Evolutionary conservation across 2,888 invertebrate species (phyloP).

Genomic region (Andrena praecox): DNA sequence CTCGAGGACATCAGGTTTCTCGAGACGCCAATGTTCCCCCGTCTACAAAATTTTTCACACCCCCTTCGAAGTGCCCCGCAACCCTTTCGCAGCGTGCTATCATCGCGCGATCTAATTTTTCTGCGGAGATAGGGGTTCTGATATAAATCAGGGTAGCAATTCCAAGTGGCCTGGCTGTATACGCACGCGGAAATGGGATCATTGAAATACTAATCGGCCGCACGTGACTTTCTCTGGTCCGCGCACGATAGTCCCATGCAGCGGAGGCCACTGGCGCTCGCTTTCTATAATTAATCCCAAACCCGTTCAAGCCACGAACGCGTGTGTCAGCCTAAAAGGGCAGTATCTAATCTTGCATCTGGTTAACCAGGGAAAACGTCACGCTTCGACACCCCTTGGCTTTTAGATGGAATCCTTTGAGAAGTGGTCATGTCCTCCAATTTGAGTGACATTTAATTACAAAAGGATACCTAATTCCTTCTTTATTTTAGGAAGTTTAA

Average conservation of each 20-base stretch:
- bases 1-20: not conserved
- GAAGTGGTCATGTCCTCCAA: not conserved
- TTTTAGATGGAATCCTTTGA: not conserved
- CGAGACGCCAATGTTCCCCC: too few species aligned
- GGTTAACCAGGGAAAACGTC: conserved; percentile 35
- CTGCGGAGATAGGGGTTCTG: not conserved
- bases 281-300: conserved; percentile 73
- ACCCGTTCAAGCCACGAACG: conserved; percentile 49
- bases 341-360: conserved; percentile 55
- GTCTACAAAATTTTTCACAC: not conserved
- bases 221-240: conserved; percentile 73
- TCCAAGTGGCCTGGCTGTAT: conserved; percentile 4
- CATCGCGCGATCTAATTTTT: not conserved
- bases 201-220: conserved; percentile 65
- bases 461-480: not conserved
- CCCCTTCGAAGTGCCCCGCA: not conserved
- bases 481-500: too few species aligned
- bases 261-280: conserved; percentile 56
- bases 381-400: not conserved
- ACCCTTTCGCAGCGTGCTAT: not conserved
- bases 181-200: conserved; percentile 61
- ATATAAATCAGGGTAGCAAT: conserved; percentile 7
- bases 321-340: conserved; percentile 43
- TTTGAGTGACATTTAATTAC: conserved; percentile 20
- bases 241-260: conserved; percentile 29